Percentiles rank a stretch among this genome's conserved stretches.
Evolutionary conservation across 2,888 invertebrate genomes (phyloP).

Genomic region (Scrobipalpa costella): DNA sequence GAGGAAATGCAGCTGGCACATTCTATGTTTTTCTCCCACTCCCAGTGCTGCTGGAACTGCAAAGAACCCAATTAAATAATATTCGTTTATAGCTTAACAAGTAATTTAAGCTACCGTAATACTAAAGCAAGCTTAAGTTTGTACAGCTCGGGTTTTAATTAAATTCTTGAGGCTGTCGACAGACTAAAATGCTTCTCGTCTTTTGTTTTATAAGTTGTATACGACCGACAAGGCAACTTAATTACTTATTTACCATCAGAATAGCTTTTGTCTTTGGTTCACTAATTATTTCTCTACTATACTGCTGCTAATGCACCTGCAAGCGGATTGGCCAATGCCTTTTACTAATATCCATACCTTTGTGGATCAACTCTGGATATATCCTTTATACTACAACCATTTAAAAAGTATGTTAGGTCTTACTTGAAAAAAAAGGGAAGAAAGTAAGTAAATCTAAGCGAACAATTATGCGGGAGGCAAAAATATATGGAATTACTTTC

Average conservation of each 20-base stretch:
- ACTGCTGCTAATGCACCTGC: neutral
- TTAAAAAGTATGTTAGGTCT: no score
- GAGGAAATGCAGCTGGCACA: no score
- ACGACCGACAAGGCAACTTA: neutral
- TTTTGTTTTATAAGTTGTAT: neutral
- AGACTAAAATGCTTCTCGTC: neutral
- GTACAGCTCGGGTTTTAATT: slow-evolving; percentile 5
- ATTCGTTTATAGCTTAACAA: neutral
- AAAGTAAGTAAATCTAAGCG: no score
- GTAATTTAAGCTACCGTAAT: neutral
- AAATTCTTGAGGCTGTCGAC: slow-evolving; percentile 6
- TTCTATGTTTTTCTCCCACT: no score
- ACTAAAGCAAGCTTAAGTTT: neutral
- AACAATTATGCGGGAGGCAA: no score
- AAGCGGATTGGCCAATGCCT: no score
- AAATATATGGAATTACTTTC: no score
- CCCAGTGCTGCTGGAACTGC: neutral
- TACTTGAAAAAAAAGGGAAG: no score
- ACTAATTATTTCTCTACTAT: neutral
- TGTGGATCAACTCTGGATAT: no score
- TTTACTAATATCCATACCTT: no score
- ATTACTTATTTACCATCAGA: neutral
- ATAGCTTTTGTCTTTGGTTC: neutral
- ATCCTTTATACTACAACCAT: no score
- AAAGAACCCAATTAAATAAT: no score